phyloP scores from a whole-genome alignment of 1,140 invertebrate species.

The Achroia grisella region DNA sequence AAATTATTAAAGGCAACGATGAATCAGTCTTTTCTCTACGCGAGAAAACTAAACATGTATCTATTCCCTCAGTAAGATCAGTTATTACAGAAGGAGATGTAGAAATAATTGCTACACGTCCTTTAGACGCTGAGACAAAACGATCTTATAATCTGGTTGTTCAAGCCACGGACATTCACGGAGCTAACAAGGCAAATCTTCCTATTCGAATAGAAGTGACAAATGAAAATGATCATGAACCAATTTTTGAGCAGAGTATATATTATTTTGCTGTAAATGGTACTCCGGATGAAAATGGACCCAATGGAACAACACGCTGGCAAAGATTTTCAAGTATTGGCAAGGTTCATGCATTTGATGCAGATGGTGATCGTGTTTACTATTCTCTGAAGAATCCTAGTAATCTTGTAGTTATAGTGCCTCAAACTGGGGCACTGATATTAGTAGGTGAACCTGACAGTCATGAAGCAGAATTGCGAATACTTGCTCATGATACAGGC shows the following conservation, averaged over 20 bases:
- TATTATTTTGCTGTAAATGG: conserved; percentile 86
- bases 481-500: conserved; percentile 88
- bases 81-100: conserved; percentile 76
- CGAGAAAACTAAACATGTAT: conserved; percentile 72
- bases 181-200: conserved; percentile 82
- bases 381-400: conserved; percentile 86
- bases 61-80: conserved; percentile 75
- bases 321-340: conserved; percentile 87
- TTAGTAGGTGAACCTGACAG: conserved; percentile 83
- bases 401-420: conserved; percentile 88
- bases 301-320: conserved; percentile 75
- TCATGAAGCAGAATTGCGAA: conserved; percentile 79
- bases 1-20: conserved; percentile 83
- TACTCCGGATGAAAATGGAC: conserved; percentile 68
- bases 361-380: conserved; percentile 89
- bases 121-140: conserved; percentile 83
- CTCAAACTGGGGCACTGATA: conserved; percentile 92
- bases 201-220: conserved; percentile 82
- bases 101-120: conserved; percentile 80
- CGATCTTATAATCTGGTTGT: conserved; percentile 81
- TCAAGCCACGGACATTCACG: conserved; percentile 83
- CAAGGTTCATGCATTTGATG: conserved; percentile 86
- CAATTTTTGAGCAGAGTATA: conserved; percentile 83
- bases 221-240: conserved; percentile 94
- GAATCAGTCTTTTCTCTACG: conserved; percentile 81